phyloP scores from a whole-genome alignment of 2,113 vertebrate species.

The Cettia cetti region DNA sequence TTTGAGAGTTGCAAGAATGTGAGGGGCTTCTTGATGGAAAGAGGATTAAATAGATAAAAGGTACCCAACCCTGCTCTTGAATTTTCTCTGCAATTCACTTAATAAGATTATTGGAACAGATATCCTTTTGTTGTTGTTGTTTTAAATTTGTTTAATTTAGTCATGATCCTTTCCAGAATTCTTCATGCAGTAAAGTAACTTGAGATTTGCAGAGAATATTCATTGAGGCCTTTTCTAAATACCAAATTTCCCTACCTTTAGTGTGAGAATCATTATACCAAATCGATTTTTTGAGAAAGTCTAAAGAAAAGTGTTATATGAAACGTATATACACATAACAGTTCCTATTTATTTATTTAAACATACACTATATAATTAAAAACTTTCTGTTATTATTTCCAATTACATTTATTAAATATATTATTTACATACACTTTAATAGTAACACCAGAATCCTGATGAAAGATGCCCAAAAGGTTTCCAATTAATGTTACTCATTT shows the following conservation, averaged over 20 bases:
- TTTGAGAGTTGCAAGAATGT: not conserved
- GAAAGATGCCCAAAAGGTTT: not conserved
- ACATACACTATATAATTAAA: not conserved
- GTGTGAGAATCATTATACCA: not conserved
- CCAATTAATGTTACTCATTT: not conserved
- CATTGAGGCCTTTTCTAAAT: not conserved
- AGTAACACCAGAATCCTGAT: not conserved
- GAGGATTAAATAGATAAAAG: not conserved
- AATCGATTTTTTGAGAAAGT: not conserved
- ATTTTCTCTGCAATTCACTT: not conserved
- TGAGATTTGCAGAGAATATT: not conserved
- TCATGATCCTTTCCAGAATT: not conserved
- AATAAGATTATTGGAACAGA: not conserved
- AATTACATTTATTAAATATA: not conserved
- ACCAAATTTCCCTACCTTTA: not conserved
- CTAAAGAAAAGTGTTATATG: not conserved
- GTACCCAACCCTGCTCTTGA: not conserved
- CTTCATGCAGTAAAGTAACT: not conserved
- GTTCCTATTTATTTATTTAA: not conserved
- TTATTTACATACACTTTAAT: not conserved
- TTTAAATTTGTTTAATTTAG: conserved; percentile 20
- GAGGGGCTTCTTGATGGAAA: not conserved
- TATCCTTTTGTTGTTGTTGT: not conserved
- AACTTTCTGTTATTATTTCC: not conserved
- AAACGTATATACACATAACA: not conserved